These are phyloP conservation scores for Polia nebulosa DNA, from an alignment of 2,888 invertebrate species.

Conservation along the genomic window DNA sequence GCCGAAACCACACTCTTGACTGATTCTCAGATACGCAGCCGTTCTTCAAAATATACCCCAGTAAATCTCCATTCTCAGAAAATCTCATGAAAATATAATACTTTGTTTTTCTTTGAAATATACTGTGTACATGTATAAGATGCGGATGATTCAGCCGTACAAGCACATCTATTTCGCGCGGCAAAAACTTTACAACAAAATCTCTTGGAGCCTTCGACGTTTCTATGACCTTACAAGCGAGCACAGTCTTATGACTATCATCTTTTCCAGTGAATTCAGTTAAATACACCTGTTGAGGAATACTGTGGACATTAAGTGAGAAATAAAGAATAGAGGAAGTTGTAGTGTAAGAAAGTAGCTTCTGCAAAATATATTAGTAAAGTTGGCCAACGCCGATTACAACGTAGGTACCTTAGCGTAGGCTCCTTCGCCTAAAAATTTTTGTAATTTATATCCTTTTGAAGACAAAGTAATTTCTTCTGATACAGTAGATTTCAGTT, in stretches of 20 bases:
- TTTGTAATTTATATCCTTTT: constrained; percentile 92
- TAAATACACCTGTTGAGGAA: constrained; percentile 80
- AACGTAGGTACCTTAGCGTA: constrained; percentile 94
- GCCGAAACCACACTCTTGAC: constrained; percentile 93
- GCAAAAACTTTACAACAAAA: constrained; percentile 95
- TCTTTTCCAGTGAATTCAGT: constrained; percentile 82
- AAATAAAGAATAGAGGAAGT: neutral
- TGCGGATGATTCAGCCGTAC: constrained; percentile 95
- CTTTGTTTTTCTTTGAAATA: constrained; percentile 93
- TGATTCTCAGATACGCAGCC: constrained; percentile 93
- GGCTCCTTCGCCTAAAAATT: constrained; percentile 94
- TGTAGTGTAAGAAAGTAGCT: neutral
- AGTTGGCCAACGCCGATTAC: neutral
- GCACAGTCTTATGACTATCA: constrained; percentile 73
- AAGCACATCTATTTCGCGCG: constrained; percentile 95
- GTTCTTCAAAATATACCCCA: constrained; percentile 93
- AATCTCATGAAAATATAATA: constrained; percentile 95
- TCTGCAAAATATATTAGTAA: neutral
- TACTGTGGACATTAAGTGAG: constrained; percentile 9
- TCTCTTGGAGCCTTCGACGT: constrained; percentile 94
- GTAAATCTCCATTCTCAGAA: constrained; percentile 95
- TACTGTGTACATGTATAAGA: constrained; percentile 94
- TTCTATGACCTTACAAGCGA: constrained; percentile 95
- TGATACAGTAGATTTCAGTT: constrained; percentile 84
- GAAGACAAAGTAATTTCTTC: constrained; percentile 87